Evolutionary conservation across 2,113 vertebrate genomes (phyloP).

Genomic region (Halichoerus grypus): DNA sequence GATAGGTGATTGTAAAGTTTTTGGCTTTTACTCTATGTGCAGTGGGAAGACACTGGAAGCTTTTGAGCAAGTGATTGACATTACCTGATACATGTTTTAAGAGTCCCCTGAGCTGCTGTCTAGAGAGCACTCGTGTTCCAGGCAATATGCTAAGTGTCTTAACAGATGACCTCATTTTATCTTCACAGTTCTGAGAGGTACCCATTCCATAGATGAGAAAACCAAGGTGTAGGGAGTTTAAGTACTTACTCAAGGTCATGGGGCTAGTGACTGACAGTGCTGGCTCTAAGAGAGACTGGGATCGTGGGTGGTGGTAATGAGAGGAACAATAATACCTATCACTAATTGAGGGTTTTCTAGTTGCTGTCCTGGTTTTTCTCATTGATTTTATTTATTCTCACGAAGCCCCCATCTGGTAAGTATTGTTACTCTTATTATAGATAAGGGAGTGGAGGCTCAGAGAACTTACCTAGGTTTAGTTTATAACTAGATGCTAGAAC

Average conservation of each 20-base stretch:
- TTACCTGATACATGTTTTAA: not conserved
- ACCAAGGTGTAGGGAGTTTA: not conserved
- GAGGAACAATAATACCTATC: not conserved
- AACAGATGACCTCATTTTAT: not conserved
- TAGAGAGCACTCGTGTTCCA: not conserved
- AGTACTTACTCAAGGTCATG: not conserved
- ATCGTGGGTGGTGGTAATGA: not conserved
- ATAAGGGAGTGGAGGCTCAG: not conserved
- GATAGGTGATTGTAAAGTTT: not conserved
- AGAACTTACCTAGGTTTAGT: not conserved
- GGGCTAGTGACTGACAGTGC: not conserved
- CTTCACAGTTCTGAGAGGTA: not conserved
- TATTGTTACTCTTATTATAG: not conserved
- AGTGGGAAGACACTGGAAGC: not conserved
- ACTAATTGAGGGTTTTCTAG: not conserved
- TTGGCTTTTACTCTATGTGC: not conserved
- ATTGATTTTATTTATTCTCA: slow-evolving; percentile 40
- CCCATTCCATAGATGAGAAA: not conserved
- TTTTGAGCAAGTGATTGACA: not conserved
- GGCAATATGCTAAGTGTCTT: not conserved
- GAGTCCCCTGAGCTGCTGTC: not conserved
- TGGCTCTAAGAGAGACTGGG: not conserved
- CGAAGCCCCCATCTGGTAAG: not conserved
- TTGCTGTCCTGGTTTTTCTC: not conserved
- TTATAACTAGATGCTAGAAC: slow-evolving; percentile 24